Base-by-base conservation (phyloP, 2,113 vertebrate genomes). In the Pelobates fuscus region DNA sequence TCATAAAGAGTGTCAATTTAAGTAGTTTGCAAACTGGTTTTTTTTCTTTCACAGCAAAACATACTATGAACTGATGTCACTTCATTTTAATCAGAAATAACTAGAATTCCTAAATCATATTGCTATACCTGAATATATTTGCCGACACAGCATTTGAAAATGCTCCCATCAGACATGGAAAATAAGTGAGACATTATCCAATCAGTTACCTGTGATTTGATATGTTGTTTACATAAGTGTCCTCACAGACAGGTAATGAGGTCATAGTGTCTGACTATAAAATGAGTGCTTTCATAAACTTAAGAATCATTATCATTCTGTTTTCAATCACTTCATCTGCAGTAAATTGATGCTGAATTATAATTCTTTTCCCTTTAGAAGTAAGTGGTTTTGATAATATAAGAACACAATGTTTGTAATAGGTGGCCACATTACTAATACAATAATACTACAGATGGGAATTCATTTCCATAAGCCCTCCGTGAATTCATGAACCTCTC, bases 161-260 rank as follows among this genome's bases (percentile, higher is more conserved):
- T 20, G 2, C 18, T 27, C 10, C 24, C 1, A 21, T 70, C 30
- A 70, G 52, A 18, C 54, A 58, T 2, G 7, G 0, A 43, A 43
- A 60, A n/a, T n/a, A n/a, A n/a, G 43, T 15, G 12, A 12, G 4
- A 44, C 23, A 43, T 25, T 44, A 59, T 27, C 55, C 30, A 60
- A 60, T 43, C 68, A 70, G 15, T 18, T 52, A 41, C 30, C 20
- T 24, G 29, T 59, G 37, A 41, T 43, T 43, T 43, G 32, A 26
- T 44, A 23, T 23, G 37, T 69, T 24, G 8, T 21, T 18, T 57
- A 71, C 27, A 23, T 71, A 61, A 24, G 17, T 71, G 37, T 37
- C 32, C 24, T 60, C 57, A 61, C 26, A 59, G 55, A 5, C 23
- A 49, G 37, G 69, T 71, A 29, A 71, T 52, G 43, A 63, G 59